A percentile compares a stretch with the other conserved stretches of the same genome.
Conservation (phyloP, 2,113 vertebrate species). For the Turnix velox region DNA sequence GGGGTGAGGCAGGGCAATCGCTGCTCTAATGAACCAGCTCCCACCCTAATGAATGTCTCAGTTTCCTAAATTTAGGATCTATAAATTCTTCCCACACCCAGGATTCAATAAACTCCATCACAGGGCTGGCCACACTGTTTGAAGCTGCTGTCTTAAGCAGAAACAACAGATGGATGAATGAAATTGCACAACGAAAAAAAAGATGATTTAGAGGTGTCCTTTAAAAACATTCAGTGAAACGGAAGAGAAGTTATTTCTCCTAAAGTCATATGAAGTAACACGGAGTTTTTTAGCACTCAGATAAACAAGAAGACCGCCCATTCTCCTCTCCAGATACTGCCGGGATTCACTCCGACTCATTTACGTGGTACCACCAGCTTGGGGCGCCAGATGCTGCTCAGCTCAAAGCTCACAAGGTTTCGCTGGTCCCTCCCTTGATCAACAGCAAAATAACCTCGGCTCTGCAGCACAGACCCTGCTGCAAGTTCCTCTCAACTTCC, state of each 20-base stretch:
- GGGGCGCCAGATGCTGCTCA: background rate
- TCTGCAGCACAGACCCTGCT: background rate
- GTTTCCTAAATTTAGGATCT: background rate
- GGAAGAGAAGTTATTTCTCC: background rate
- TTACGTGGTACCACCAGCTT: background rate
- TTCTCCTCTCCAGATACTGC: fast-evolving
- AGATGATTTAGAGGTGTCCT: background rate
- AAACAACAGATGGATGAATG: background rate
- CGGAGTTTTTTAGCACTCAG: background rate
- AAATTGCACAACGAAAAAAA: no score
- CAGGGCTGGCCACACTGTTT: no score
- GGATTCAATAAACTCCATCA: background rate
- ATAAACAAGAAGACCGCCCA: fast-evolving
- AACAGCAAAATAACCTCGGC: fast-evolving
- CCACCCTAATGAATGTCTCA: background rate
- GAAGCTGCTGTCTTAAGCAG: background rate
- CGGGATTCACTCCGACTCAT: background rate
- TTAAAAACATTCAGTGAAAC: fast-evolving
- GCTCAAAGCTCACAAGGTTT: background rate
- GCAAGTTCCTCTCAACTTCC: fast-evolving
- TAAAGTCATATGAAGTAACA: fast-evolving
- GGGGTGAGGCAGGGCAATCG: background rate
- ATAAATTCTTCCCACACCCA: background rate
- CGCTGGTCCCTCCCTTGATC: fast-evolving
- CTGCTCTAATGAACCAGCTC: background rate